A percentile compares a stretch with the other conserved stretches of the same genome.
Evolutionary conservation across 1,140 invertebrate species (phyloP).

Genomic region (Aphidius gifuensis): DNA sequence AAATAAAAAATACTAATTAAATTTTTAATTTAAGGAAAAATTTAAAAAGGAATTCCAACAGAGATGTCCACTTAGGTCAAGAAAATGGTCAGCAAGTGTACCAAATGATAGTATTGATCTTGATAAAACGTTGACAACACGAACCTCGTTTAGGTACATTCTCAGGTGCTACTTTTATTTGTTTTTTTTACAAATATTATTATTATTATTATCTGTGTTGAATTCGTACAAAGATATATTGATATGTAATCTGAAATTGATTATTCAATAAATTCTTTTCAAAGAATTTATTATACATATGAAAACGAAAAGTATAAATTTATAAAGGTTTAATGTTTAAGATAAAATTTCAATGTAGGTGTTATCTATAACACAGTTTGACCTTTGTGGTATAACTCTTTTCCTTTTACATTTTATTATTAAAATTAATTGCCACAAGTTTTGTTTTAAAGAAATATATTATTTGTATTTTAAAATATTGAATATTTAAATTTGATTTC

Average conservation of each 20-base stretch:
- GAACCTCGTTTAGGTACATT: slow-evolving; percentile 36
- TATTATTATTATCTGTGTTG: too few relatives aligned
- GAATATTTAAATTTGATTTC: too few relatives aligned
- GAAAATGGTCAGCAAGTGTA: slow-evolving; percentile 47
- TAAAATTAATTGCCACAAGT: too few relatives aligned
- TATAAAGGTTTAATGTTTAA: neutral
- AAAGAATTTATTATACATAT: too few relatives aligned
- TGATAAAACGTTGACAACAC: slow-evolving; percentile 37
- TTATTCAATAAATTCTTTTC: too few relatives aligned
- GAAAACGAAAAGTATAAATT: slow-evolving; percentile 1
- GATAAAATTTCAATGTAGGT: neutral
- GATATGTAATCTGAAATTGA: too few relatives aligned
- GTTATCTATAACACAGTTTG: too few relatives aligned
- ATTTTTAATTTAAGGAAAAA: slow-evolving; percentile 61
- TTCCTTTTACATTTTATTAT: too few relatives aligned
- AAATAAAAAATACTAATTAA: neutral
- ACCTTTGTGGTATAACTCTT: too few relatives aligned
- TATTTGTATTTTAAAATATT: too few relatives aligned
- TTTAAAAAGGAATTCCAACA: slow-evolving; percentile 70
- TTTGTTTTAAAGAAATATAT: too few relatives aligned
- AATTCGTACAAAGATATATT: too few relatives aligned
- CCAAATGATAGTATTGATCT: slow-evolving; percentile 45
- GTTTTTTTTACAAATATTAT: neutral
- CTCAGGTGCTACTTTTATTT: slow-evolving; percentile 24
- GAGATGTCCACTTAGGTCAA: slow-evolving; percentile 57